Evolutionary conservation across 2,113 vertebrate genomes (phyloP).

Genomic region (Lonchura striata): DNA sequence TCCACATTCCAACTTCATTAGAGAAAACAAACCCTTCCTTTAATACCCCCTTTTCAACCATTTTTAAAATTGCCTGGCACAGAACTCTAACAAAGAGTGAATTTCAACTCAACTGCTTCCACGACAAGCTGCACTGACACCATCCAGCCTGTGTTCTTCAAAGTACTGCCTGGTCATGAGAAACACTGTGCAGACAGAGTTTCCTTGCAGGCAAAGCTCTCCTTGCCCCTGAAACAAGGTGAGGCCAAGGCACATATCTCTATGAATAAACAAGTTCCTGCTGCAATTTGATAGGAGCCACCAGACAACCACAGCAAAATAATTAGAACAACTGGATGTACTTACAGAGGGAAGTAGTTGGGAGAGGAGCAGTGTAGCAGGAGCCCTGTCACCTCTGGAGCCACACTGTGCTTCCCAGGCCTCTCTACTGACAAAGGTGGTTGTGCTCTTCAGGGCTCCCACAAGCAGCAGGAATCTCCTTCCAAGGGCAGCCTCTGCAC

Average conservation of each 20-base stretch:
- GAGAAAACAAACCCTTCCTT: background rate
- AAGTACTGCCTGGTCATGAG: background rate
- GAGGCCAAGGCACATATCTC: background rate
- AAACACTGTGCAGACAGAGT: rapidly evolving
- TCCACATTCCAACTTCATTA: background rate
- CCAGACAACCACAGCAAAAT: background rate
- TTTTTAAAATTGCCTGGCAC: background rate
- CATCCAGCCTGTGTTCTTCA: background rate
- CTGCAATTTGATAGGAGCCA: background rate
- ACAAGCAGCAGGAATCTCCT: rapidly evolving
- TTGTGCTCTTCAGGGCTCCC: rapidly evolving
- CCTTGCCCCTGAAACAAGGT: background rate
- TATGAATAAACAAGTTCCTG: background rate
- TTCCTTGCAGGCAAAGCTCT: too few species aligned
- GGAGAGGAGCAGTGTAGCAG: rapidly evolving
- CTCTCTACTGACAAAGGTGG: rapidly evolving
- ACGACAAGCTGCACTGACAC: background rate
- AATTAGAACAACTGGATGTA: rapidly evolving
- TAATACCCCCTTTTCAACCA: background rate
- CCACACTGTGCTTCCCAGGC: background rate
- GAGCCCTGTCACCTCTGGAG: rapidly evolving
- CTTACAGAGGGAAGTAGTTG: rapidly evolving
- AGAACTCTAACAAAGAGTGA: background rate
- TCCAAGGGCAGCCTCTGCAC: background rate
- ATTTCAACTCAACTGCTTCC: background rate